Percentiles rank a stretch among this genome's conserved stretches.
phyloP scores from a whole-genome alignment of 2,888 invertebrate species.

The Cryptophagus acutangulus region DNA sequence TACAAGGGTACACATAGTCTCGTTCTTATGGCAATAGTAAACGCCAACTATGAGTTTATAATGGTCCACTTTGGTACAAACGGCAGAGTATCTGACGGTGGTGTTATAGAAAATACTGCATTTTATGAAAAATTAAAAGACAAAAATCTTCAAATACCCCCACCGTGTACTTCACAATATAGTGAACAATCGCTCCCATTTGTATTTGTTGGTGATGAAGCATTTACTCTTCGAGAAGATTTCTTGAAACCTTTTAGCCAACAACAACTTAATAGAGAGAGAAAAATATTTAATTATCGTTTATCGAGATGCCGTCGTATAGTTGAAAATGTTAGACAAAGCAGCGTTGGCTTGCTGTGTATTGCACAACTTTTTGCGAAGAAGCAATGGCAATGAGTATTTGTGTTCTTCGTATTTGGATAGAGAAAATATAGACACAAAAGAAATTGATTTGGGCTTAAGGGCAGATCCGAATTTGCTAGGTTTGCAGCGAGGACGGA shows the following conservation, averaged over 20 bases:
- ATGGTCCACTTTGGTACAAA: conserved; percentile 25
- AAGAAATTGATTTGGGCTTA: conserved; percentile 9
- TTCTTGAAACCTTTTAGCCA: conserved; percentile 17
- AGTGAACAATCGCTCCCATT: background rate
- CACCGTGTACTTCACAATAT: background rate
- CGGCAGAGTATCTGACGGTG: conserved; percentile 27
- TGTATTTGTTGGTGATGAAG: conserved; percentile 20
- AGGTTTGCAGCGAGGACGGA: background rate
- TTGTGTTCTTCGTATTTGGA: conserved; percentile 5
- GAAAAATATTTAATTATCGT: conserved; percentile 23
- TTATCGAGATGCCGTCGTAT: conserved; percentile 24
- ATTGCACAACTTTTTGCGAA: conserved; percentile 15
- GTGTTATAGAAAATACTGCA: conserved; percentile 23
- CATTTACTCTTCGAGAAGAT: conserved; percentile 15
- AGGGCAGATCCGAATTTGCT: conserved; percentile 5
- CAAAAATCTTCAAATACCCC: conserved; percentile 5
- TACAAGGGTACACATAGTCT: conserved; percentile 26
- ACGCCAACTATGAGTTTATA: conserved; percentile 28
- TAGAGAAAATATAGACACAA: conserved; percentile 13
- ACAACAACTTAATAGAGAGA: conserved; percentile 10
- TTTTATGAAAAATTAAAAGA: conserved; percentile 22
- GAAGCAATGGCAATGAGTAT: background rate
- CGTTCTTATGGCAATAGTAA: conserved; percentile 20
- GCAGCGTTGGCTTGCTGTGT: conserved; percentile 13
- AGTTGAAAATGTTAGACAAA: conserved; percentile 19